Conservation (phyloP, 2,113 vertebrate species). For the Scartelaos histophorus region DNA sequence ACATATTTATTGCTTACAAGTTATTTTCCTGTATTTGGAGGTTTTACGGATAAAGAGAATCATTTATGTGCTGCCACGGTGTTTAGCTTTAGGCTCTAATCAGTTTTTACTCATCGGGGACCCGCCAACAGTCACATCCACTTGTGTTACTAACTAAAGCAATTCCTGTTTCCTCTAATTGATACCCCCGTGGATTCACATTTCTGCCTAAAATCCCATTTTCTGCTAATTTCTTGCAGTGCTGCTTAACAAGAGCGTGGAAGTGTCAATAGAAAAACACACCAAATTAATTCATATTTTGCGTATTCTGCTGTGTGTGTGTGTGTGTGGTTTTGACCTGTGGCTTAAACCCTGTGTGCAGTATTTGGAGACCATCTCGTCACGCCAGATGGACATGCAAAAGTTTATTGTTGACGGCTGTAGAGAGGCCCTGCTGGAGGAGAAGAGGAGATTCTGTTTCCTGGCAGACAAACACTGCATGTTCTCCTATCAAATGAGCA, state of each 20-base stretch:
- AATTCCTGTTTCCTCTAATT: conserved; percentile 1
- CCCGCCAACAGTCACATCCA: not conserved
- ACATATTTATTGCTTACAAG: not conserved
- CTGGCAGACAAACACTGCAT: conserved; percentile 96
- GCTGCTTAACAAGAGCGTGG: not conserved
- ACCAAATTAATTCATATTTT: not conserved
- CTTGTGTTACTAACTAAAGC: conserved; percentile 7
- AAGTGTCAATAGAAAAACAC: not conserved
- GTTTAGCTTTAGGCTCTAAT: not conserved
- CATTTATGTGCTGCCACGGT: not conserved
- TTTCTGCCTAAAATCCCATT: not conserved
- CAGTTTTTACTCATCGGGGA: conserved; percentile 11
- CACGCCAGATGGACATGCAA: conserved; percentile 92
- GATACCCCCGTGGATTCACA: conserved; percentile 8
- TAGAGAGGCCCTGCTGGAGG: conserved; percentile 91
- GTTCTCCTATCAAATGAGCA: conserved; percentile 83
- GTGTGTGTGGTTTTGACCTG: not conserved
- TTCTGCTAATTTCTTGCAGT: not conserved
- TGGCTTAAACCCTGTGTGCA: conserved; percentile 56
- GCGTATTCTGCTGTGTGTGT: not conserved
- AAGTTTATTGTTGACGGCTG: conserved; percentile 93
- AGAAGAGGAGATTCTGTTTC: conserved; percentile 96
- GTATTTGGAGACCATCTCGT: conserved; percentile 88
- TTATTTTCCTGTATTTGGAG: not conserved
- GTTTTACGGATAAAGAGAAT: not conserved